Evolutionary conservation across 1,140 invertebrate genomes (phyloP).

Genomic region (Dreissena polymorpha): DNA sequence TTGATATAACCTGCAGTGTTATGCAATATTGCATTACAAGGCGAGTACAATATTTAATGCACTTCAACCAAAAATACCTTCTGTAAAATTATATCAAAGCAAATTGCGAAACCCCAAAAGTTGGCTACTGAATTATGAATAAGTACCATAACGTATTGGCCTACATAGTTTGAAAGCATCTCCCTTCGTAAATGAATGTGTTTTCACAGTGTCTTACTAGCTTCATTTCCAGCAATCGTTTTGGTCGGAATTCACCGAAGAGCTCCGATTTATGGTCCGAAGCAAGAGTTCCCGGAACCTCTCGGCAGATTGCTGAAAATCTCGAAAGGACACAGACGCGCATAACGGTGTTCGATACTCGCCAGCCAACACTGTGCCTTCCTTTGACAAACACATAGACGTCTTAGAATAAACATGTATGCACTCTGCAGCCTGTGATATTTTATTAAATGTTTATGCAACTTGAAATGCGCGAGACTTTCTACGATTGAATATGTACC

Average conservation of each 20-base stretch:
- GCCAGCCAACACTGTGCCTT: constrained; percentile 1
- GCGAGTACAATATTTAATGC: neutral
- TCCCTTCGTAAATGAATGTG: no score
- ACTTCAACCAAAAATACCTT: neutral
- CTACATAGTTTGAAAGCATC: no score
- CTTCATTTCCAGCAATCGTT: constrained; percentile 42
- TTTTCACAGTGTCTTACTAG: no score
- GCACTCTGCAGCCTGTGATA: no score
- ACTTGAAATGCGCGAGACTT: no score
- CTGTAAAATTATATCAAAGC: neutral
- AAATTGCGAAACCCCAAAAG: neutral
- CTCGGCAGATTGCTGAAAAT: neutral
- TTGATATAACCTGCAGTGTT: neutral
- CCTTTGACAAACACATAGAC: neutral
- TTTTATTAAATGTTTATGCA: no score
- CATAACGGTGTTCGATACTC: neutral
- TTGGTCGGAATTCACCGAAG: constrained; percentile 41
- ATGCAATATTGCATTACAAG: neutral
- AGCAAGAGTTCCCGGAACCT: constrained; percentile 32
- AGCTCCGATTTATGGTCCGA: constrained; percentile 28
- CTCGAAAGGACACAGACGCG: neutral
- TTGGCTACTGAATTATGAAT: neutral
- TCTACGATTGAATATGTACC: no score
- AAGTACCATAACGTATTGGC: no score
- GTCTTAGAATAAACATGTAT: neutral